phyloP scores from a whole-genome alignment of 2,797 vertebrate genomes.

The Cygnus olor region DNA sequence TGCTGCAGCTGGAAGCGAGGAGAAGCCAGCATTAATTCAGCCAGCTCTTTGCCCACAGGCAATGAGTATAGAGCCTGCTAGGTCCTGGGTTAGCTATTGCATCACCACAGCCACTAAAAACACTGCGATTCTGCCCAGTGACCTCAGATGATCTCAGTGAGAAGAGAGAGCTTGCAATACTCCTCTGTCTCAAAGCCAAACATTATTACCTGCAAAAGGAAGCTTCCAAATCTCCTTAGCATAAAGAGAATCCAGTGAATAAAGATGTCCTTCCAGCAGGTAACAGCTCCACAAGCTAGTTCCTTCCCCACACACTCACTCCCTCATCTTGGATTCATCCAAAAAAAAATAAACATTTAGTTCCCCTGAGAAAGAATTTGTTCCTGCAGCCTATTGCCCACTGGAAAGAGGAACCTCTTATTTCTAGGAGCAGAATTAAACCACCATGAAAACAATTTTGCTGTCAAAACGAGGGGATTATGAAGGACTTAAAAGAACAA shows the following conservation, averaged over 20 bases:
- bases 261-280: background rate
- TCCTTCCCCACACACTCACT: background rate
- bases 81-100: background rate
- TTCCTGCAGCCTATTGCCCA: background rate
- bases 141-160: background rate
- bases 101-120: background rate
- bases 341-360: background rate
- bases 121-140: background rate
- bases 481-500: constrained; percentile 5
- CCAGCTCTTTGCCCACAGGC: constrained; percentile 17
- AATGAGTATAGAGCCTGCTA: background rate
- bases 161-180: background rate
- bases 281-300: background rate
- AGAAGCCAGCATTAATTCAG: background rate
- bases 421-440: constrained; percentile 9
- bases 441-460: background rate
- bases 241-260: background rate
- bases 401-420: background rate
- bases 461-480: background rate
- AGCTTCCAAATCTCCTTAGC: background rate
- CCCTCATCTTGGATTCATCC: background rate
- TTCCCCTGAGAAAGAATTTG: background rate
- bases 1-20: constrained; percentile 24
- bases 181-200: background rate
- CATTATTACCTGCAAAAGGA: background rate